Conservation (phyloP, 2,797 vertebrate genomes). For the Craterocephalus amniculus region DNA sequence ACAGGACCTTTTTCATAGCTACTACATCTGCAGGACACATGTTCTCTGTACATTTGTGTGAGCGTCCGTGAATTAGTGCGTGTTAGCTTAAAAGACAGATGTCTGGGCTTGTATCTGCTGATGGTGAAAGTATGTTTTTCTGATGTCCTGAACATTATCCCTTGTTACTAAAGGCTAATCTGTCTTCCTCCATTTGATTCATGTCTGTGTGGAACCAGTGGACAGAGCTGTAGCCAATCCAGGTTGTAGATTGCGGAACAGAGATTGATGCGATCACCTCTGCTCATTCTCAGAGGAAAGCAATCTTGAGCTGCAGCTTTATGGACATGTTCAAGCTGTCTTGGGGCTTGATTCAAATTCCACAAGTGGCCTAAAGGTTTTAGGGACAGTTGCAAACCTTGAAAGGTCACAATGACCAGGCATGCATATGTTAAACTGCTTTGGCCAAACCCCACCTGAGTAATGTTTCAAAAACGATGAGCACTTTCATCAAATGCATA, state of each 20-base stretch:
- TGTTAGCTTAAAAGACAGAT: conserved; percentile 67
- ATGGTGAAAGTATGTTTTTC: conserved; percentile 66
- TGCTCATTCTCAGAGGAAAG: conserved; percentile 59
- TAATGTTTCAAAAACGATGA: conserved; percentile 6
- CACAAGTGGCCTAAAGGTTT: conserved; percentile 28
- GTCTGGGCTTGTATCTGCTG: conserved; percentile 55
- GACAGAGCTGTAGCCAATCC: conserved; percentile 43
- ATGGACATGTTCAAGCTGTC: conserved; percentile 41
- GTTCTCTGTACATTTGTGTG: conserved; percentile 61
- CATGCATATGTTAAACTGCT: not conserved
- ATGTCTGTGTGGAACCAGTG: conserved; percentile 53
- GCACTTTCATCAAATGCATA: not conserved
- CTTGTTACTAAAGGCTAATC: conserved; percentile 67
- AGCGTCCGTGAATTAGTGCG: conserved; percentile 58
- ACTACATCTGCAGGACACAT: conserved; percentile 80
- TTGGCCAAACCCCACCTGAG: not conserved
- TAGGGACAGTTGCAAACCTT: conserved; percentile 30
- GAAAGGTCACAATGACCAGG: conserved; percentile 17
- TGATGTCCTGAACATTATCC: conserved; percentile 64
- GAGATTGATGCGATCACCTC: conserved; percentile 57
- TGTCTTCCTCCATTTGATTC: conserved; percentile 64
- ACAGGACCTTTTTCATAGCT: conserved; percentile 62
- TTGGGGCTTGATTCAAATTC: conserved; percentile 23
- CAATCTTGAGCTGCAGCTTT: conserved; percentile 46
- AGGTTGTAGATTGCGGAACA: conserved; percentile 29